These are phyloP conservation scores for Indicator indicator DNA, from an alignment of 2,113 vertebrate species.

Conservation along the genomic window DNA sequence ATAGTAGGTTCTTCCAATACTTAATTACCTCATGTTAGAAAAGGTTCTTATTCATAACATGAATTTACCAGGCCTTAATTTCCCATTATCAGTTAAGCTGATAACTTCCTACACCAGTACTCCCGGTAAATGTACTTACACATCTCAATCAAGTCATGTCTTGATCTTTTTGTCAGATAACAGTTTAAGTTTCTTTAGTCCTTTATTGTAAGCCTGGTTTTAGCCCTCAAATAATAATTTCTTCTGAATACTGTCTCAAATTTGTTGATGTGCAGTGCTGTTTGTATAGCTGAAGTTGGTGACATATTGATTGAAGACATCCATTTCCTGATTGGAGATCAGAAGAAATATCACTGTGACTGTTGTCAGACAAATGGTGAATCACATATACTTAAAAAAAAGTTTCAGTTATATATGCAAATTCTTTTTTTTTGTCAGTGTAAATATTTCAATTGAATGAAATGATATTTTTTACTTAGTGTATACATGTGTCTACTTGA, in stretches of 20 bases:
- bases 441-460: neutral
- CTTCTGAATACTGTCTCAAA: neutral
- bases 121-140: neutral
- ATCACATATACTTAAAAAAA: neutral
- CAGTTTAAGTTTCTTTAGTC: neutral
- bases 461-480: neutral
- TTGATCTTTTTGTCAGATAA: neutral
- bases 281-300: slow-evolving; percentile 45
- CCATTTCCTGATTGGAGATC: neutral
- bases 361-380: slow-evolving; percentile 27
- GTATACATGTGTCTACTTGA: neutral
- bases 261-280: slow-evolving; percentile 21
- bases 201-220: neutral
- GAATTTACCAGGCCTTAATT: slow-evolving; percentile 3
- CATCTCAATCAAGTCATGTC: neutral
- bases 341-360: neutral
- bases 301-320: slow-evolving; percentile 53
- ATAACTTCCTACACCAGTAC: neutral
- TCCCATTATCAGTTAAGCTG: neutral
- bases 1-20: neutral
- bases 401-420: neutral
- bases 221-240: neutral
- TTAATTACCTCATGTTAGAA: neutral
- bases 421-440: neutral
- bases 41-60: neutral